These are phyloP conservation scores for Drosophila auraria DNA, from an alignment of 1,140 invertebrate genomes.

Conservation along the genomic window DNA sequence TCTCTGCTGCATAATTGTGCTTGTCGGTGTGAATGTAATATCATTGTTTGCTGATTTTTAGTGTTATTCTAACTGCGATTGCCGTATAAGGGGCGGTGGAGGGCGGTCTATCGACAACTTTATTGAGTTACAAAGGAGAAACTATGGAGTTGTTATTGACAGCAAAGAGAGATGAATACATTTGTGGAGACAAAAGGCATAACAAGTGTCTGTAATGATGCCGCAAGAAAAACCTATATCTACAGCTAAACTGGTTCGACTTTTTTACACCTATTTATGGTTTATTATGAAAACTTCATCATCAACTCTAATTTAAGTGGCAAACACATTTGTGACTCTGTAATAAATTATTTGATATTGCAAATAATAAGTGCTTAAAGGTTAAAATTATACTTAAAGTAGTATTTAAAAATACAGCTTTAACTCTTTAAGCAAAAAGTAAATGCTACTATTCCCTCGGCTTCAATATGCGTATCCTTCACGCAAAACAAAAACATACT, in stretches of 20 bases:
- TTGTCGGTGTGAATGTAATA: constrained; percentile 16
- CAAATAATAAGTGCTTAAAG: too few relatives aligned
- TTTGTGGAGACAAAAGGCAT: constrained; percentile 51
- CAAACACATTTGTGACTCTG: background rate
- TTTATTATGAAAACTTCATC: background rate
- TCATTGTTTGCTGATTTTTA: constrained; percentile 48
- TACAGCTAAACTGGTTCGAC: background rate
- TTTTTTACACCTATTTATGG: background rate
- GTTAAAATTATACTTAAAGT: too few relatives aligned
- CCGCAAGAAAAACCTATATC: constrained; percentile 9
- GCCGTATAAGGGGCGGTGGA: constrained; percentile 40
- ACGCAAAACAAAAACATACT: background rate
- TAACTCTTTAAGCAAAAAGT: too few relatives aligned
- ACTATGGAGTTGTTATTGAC: constrained; percentile 22
- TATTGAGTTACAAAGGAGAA: constrained; percentile 63
- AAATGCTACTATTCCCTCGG: background rate
- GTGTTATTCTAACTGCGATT: constrained; percentile 69
- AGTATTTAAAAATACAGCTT: too few relatives aligned
- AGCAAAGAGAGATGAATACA: constrained; percentile 9
- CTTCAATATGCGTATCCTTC: background rate
- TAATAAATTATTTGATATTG: background rate
- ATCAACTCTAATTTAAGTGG: background rate
- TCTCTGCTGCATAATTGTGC: constrained; percentile 59
- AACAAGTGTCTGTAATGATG: constrained; percentile 67
- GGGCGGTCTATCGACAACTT: constrained; percentile 49